Conservation (phyloP, 2,888 invertebrate genomes). For the Parochlus steinenii region DNA sequence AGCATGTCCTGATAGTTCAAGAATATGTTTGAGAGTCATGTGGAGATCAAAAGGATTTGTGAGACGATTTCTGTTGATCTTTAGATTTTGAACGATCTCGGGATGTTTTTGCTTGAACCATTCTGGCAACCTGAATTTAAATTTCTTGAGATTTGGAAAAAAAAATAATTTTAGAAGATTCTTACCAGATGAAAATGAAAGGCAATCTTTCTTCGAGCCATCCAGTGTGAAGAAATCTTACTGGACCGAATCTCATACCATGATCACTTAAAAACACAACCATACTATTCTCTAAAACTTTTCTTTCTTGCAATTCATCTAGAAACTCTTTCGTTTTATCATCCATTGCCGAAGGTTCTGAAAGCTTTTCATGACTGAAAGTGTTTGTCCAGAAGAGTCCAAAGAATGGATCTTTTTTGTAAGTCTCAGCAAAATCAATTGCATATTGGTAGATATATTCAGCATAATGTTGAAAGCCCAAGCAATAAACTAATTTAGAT, state of each 20-base stretch:
- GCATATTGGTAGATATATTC: conserved; percentile 53
- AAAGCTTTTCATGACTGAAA: conserved; percentile 53
- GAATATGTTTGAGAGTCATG: conserved; percentile 48
- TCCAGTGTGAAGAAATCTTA: conserved; percentile 40
- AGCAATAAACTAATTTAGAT: conserved; percentile 37
- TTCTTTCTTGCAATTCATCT: conserved; percentile 37
- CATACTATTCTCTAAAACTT: conserved; percentile 44
- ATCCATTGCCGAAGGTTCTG: conserved; percentile 50
- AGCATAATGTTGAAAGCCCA: conserved; percentile 43
- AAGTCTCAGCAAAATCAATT: conserved; percentile 45
- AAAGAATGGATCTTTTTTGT: conserved; percentile 44
- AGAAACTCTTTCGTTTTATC: conserved; percentile 40
- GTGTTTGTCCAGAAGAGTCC: conserved; percentile 67
- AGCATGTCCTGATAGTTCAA: conserved; percentile 34
- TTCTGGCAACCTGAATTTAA: conserved; percentile 46
- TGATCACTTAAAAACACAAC: conserved; percentile 64
- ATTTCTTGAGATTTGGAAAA: no score
- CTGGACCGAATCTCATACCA: conserved; percentile 59
- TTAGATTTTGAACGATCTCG: conserved; percentile 36
- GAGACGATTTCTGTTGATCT: conserved; percentile 44
- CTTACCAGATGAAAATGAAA: conserved; percentile 48
- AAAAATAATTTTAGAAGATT: no score
- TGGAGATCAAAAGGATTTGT: conserved; percentile 61
- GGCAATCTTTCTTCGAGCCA: conserved; percentile 67
- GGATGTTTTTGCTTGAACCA: conserved; percentile 39